A percentile compares a stretch with the other conserved stretches of the same genome.
phyloP scores from a whole-genome alignment of 2,888 invertebrate genomes.

The Drosophila atroscutellata region DNA sequence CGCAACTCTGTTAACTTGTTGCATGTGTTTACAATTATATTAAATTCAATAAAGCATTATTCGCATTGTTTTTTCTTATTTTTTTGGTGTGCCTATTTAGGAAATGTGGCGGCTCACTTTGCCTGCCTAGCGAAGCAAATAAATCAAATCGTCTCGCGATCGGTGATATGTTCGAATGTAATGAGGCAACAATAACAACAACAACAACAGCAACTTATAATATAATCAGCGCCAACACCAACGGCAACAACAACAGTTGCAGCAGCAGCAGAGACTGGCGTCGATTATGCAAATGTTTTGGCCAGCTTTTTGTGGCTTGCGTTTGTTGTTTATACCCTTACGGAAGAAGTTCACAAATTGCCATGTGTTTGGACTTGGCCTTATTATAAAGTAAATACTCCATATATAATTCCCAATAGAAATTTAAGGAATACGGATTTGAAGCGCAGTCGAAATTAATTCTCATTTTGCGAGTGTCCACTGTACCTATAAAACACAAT shows the following conservation, averaged over 20 bases:
- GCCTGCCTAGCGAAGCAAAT: conserved; percentile 74
- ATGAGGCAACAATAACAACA: conserved; percentile 65
- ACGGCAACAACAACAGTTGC: conserved; percentile 20
- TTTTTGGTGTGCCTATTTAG: conserved; percentile 60
- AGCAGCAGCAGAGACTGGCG: conserved; percentile 30
- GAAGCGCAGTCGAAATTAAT: not conserved
- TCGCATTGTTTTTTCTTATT: conserved; percentile 70
- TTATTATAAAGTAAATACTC: not conserved
- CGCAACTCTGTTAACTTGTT: conserved; percentile 45
- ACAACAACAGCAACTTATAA: conserved; percentile 22
- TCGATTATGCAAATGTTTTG: conserved; percentile 72
- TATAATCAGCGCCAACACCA: conserved; percentile 45
- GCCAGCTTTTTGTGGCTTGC: conserved; percentile 29
- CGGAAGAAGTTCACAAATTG: not conserved
- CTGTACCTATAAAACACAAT: not conserved
- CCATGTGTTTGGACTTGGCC: not conserved
- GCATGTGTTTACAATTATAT: conserved; percentile 71
- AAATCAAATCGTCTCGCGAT: conserved; percentile 68
- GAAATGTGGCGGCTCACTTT: conserved; percentile 66
- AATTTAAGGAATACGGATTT: not conserved
- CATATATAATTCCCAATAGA: not conserved
- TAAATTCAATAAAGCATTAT: conserved; percentile 63
- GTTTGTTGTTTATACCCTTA: conserved; percentile 28
- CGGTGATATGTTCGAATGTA: conserved; percentile 79
- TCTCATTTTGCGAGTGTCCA: not conserved